Base-by-base conservation (phyloP, 2,797 vertebrate species). In the Pipistrellus pygmaeus region DNA sequence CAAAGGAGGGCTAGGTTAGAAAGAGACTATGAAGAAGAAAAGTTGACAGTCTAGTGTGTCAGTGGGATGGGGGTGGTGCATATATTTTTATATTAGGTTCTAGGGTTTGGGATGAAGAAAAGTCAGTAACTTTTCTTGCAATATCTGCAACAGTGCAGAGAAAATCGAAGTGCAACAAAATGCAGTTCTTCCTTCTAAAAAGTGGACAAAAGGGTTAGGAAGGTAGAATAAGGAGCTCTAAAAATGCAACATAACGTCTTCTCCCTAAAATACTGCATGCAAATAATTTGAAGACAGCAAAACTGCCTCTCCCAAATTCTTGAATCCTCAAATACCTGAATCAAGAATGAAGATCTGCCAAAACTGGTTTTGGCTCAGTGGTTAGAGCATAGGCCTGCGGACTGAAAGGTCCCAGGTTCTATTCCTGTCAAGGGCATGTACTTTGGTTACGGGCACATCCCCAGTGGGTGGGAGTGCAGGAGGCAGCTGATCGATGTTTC, bases 101-200 rank as follows among this genome's bases (percentile, higher is more conserved):
- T 68, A 27, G 57, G 18, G 21, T 66, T 25, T 27, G 68, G 9
- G 53, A 85, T 64, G n/a, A 76, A 94, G 77, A 30, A 90, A 94
- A 86, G 35, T 57, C 3, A 80, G 25, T 15, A 77, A 46, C 1
- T 17, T 85, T 83, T 53, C 27, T 32, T 84, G 30, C 48, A 81
- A 64, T 38, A 80, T 20, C 8, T 94, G 14, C 27, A 89, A 85
- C 14, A 46, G 2, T 51, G 5, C 30, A 69, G 66, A 95, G 48
- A 91, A 84, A 95, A 95, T 38, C 27, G 64, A 90, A 84, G 35
- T 73, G 23, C 13, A 93, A 88, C 27, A 77, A 72, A 76, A 77
- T 57, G 41, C 13, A 64, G 20, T 44, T 80, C 5, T 57, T 32
- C 10, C 23, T 18, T 25, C 35, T 48, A 53, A 80, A 90, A 93